Percentiles rank a stretch among this genome's conserved stretches.
These are phyloP conservation scores for Mormyrops attenuatus DNA, from an alignment of 2,797 vertebrate genomes.

Conservation along the genomic window DNA sequence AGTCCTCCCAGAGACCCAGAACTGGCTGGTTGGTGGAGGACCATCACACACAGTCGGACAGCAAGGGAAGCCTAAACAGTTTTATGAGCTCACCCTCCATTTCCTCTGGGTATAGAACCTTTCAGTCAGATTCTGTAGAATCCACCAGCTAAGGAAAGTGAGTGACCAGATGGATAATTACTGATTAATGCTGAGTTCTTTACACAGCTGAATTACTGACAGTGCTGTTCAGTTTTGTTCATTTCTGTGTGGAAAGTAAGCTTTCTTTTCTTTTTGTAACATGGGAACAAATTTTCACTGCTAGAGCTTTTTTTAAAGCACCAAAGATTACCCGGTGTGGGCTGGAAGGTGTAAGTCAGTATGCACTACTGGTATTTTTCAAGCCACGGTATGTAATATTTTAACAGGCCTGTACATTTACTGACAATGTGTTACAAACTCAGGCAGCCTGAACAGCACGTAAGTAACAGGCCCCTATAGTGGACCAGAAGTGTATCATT, in stretches of 20 bases:
- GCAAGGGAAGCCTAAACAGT: conserved; percentile 77
- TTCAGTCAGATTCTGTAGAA: conserved; percentile 76
- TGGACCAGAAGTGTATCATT: neutral
- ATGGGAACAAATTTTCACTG: conserved; percentile 2
- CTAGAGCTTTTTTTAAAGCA: conserved; percentile 20
- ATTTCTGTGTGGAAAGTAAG: conserved; percentile 13
- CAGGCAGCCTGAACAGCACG: conserved; percentile 4
- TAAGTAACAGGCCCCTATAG: neutral
- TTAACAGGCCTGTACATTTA: conserved; percentile 24
- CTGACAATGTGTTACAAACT: conserved; percentile 20
- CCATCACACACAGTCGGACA: conserved; percentile 55
- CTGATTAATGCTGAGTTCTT: conserved; percentile 15
- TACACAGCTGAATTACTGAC: neutral
- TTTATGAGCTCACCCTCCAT: conserved; percentile 77
- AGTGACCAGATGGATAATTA: conserved; percentile 19
- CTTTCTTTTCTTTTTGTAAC: conserved; percentile 9
- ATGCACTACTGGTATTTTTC: conserved; percentile 29
- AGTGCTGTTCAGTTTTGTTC: neutral
- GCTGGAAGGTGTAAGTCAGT: conserved; percentile 24
- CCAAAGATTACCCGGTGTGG: conserved; percentile 10
- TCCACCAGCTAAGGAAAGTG: conserved; percentile 60
- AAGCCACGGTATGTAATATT: conserved; percentile 30
- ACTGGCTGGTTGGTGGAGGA: conserved; percentile 61
- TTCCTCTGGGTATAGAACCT: conserved; percentile 75
- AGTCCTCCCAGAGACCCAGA: conserved; percentile 46